Percentiles rank a stretch among this genome's conserved stretches.
phyloP scores from a whole-genome alignment of 2,797 vertebrate genomes.

The Danio tinwini region DNA sequence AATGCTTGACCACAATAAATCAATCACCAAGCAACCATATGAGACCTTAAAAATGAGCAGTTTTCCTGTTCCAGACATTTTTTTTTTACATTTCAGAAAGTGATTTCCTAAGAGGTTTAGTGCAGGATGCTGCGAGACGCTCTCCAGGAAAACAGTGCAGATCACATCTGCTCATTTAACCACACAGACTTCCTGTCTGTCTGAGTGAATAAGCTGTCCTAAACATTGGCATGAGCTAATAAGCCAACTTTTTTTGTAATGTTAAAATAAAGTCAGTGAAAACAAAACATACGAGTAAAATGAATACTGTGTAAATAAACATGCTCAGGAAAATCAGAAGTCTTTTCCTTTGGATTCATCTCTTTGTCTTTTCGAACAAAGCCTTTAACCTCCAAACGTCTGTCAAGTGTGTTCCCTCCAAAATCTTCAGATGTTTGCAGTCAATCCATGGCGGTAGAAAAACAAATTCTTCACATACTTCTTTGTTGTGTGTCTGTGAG shows the following conservation, averaged over 20 bases:
- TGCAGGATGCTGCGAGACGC: conserved; percentile 51
- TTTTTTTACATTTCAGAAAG: conserved; percentile 14
- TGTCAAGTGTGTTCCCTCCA: neutral
- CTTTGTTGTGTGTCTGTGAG: neutral
- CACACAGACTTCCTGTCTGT: conserved; percentile 53
- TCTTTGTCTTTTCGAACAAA: conserved; percentile 28
- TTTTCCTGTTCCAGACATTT: conserved; percentile 13
- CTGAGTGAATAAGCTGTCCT: neutral
- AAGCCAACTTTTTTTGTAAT: neutral
- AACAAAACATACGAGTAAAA: conserved; percentile 6
- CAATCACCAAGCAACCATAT: conserved; percentile 19
- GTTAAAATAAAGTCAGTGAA: neutral
- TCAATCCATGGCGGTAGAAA: conserved; percentile 38
- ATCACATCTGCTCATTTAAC: conserved; percentile 52
- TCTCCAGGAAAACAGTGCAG: conserved; percentile 52
- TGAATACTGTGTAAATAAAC: conserved; percentile 13
- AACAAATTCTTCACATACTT: conserved; percentile 24
- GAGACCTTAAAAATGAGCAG: conserved; percentile 47
- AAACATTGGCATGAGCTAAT: neutral
- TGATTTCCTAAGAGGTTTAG: conserved; percentile 50
- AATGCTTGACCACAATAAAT: neutral
- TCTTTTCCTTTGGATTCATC: conserved; percentile 15
- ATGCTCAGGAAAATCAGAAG: neutral
- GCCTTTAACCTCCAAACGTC: neutral
- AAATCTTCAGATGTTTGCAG: conserved; percentile 36